Base-by-base conservation (phyloP, 92 coral and sea anemone genomes). In the Zoanthus solanderi region DNA sequence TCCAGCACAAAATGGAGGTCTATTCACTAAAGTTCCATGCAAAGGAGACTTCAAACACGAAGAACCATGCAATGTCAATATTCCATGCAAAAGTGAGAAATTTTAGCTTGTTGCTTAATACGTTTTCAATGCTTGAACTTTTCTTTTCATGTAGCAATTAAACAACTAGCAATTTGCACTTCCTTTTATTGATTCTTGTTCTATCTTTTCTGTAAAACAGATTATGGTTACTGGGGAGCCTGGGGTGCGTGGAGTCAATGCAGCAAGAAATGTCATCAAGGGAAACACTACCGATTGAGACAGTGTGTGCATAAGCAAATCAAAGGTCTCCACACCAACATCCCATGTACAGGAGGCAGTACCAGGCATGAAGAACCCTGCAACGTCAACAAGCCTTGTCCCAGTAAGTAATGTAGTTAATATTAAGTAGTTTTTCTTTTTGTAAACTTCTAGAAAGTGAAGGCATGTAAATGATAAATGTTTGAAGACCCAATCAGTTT, bases 311-410 rank as follows among this genome's bases (percentile, higher is more conserved):
- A n/a, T n/a, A 50, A 50, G 5, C 2, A 50, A 6, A 13, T 52
- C 1, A 10, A 12, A 6, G 74, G 74, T 0, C 85, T 58, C n/a
- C 17, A 60, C 5, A 61, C 14, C 0, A 80, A 47, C 7, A 48
- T 80, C 3, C 85, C 85, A 11, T 80, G 85, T 56, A 63, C 34
- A n/a, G 85, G 85, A 34, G 85, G 85, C 42, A 80, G 68, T 48
- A 32, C 9, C 44, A 18, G n/a, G 5, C 50, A 80, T 31, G 0
- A 8, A 6, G 57, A 79, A 15, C 9, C 42, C 16, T 80, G 85
- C 85, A 80, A 80, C 13, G 74, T 80, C 18, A 18, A 80, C 37
- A 80, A 61, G 23, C 85, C 85, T 29, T 80, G 85, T 17, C 16
- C 16, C 9, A 17, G 85, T 80, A 80, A 79, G 84, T n/a, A n/a